Evolutionary conservation across 2,797 vertebrate genomes (phyloP).

Genomic region (Pipistrellus pipistrellus): DNA sequence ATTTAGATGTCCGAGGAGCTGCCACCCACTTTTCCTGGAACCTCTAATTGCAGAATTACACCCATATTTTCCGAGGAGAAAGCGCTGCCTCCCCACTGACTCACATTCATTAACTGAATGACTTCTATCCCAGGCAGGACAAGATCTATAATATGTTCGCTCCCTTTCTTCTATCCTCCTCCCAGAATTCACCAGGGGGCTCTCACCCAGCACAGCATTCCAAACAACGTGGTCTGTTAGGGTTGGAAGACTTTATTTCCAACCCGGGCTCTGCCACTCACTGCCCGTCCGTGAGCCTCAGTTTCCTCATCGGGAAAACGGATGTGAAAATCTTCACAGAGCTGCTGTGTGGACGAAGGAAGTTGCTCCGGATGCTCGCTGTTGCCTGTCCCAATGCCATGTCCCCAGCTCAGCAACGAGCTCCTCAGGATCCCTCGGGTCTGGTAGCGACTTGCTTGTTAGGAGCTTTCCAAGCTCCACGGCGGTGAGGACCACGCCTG

Average conservation of each 20-base stretch:
- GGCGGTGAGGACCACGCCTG: not conserved
- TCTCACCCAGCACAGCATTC: not conserved
- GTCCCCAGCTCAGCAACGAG: not conserved
- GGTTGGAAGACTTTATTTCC: not conserved
- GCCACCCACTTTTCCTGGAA: constrained; percentile 78
- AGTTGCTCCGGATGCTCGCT: not conserved
- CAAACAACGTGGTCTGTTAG: not conserved
- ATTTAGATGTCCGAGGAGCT: constrained; percentile 58
- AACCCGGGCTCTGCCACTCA: not conserved
- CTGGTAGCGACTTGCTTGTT: not conserved
- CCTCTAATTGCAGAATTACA: constrained; percentile 80
- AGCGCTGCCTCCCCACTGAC: constrained; percentile 76
- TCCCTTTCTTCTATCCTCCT: not conserved
- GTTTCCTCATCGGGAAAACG: not conserved
- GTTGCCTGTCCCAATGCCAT: not conserved
- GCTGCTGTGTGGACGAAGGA: not conserved
- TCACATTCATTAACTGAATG: constrained; percentile 69
- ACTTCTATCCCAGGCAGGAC: constrained; percentile 28
- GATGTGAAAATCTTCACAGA: not conserved
- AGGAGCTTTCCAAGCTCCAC: not conserved
- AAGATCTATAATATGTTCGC: not conserved
- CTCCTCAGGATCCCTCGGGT: not conserved
- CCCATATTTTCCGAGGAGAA: constrained; percentile 76
- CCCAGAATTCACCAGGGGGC: not conserved
- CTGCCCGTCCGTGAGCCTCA: not conserved